These are phyloP conservation scores for Stictocephala bisonia DNA, from an alignment of 2,888 invertebrate genomes.

Conservation along the genomic window DNA sequence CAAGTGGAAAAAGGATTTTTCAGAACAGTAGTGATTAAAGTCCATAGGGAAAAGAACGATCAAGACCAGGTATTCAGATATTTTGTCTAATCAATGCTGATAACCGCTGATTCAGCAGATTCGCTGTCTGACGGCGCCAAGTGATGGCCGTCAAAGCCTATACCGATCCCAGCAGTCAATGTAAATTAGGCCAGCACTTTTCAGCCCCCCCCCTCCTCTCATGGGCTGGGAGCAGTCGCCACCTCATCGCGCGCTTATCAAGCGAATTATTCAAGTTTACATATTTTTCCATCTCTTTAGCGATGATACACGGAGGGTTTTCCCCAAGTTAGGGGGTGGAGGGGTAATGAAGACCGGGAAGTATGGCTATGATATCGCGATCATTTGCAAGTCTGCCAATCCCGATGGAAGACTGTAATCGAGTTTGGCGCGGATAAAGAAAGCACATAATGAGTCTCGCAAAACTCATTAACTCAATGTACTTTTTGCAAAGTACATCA, in stretches of 20 bases:
- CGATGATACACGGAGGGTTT: constrained; percentile 34
- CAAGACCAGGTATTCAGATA: too few relatives aligned
- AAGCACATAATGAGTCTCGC: constrained; percentile 23
- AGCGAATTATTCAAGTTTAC: constrained; percentile 51
- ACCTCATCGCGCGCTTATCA: constrained; percentile 32
- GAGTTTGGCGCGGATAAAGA: constrained; percentile 14
- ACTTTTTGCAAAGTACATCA: constrained; percentile 36
- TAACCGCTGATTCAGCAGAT: too few relatives aligned
- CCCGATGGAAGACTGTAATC: constrained; percentile 8
- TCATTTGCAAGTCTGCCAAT: constrained; percentile 28
- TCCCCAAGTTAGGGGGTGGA: constrained; percentile 5
- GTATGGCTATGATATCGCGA: constrained; percentile 16
- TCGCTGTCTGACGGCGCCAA: too few relatives aligned
- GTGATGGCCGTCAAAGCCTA: too few relatives aligned
- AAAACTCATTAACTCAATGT: constrained; percentile 41
- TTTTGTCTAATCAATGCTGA: too few relatives aligned
- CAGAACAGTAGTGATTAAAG: too few relatives aligned
- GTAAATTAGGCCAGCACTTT: too few relatives aligned
- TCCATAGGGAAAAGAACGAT: too few relatives aligned
- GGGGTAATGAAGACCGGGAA: constrained; percentile 35
- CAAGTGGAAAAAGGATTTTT: too few relatives aligned
- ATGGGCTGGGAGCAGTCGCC: too few relatives aligned
- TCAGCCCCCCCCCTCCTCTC: constrained; percentile 3
- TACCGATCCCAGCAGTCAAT: too few relatives aligned
- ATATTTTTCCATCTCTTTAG: constrained; percentile 53